Conservation (phyloP, 1,140 invertebrate species). For the Periplaneta americana region DNA sequence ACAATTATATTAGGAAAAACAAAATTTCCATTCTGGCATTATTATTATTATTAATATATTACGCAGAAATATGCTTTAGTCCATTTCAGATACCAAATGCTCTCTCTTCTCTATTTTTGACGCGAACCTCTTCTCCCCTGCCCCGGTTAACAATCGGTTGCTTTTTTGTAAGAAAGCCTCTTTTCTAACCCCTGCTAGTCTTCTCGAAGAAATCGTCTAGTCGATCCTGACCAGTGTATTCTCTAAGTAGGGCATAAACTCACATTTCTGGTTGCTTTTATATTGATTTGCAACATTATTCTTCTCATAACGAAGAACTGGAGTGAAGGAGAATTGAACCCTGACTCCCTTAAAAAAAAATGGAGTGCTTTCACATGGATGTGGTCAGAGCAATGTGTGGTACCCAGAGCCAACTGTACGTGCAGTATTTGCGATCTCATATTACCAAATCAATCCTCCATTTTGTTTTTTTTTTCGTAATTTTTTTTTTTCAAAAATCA, state of each 20-base stretch:
- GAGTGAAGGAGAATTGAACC: background rate
- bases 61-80: background rate
- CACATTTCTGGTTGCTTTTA: background rate
- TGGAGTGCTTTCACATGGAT: background rate
- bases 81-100: background rate
- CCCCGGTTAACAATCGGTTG: background rate
- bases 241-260: background rate
- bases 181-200: background rate
- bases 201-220: constrained; percentile 8
- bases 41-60: background rate
- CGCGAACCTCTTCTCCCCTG: background rate
- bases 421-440: constrained; percentile 8
- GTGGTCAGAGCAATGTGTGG: background rate
- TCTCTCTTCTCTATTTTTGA: background rate
- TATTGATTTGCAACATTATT: background rate
- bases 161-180: background rate
- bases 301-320: background rate
- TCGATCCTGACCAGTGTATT: constrained; percentile 3
- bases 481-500: constrained; percentile 4
- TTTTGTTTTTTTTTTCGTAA: background rate
- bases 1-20: background rate
- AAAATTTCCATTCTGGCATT: constrained; percentile 3
- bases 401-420: background rate
- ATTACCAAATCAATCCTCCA: constrained; percentile 1
- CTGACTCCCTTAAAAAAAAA: background rate